Evolutionary conservation across 2,888 invertebrate species (phyloP).

Genomic region (Tipula confusa): DNA sequence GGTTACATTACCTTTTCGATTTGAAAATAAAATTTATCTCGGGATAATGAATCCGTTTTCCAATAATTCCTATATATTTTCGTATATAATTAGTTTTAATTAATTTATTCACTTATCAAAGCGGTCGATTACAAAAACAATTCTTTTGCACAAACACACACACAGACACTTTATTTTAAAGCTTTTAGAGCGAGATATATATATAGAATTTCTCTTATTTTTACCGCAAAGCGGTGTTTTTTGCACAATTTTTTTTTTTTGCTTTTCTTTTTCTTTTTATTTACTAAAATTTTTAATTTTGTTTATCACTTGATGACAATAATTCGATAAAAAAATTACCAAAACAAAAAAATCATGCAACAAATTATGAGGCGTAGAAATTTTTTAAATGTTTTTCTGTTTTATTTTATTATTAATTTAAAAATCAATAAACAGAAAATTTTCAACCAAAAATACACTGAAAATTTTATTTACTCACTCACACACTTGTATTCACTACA

Average conservation of each 20-base stretch:
- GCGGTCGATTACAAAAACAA: neutral
- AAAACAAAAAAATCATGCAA: neutral
- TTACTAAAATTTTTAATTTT: neutral
- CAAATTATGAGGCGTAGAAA: neutral
- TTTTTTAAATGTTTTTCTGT: neutral
- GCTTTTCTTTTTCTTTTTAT: neutral
- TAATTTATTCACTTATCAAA: neutral
- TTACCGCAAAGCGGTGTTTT: conserved; percentile 15
- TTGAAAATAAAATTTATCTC: neutral
- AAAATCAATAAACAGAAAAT: conserved; percentile 20
- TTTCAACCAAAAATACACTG: neutral
- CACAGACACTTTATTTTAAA: neutral
- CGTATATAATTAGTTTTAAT: neutral
- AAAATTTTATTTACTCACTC: neutral
- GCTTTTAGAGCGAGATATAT: neutral
- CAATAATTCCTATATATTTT: neutral
- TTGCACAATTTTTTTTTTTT: neutral
- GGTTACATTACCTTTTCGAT: neutral
- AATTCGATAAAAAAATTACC: neutral
- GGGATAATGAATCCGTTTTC: neutral
- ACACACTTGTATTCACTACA: neutral
- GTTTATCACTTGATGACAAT: neutral
- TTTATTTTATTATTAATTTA: neutral
- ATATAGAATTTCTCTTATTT: neutral
- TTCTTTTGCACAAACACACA: no score